These are phyloP conservation scores for Patella ulyssiponensis DNA, from an alignment of 2,888 invertebrate genomes.

Conservation along the genomic window DNA sequence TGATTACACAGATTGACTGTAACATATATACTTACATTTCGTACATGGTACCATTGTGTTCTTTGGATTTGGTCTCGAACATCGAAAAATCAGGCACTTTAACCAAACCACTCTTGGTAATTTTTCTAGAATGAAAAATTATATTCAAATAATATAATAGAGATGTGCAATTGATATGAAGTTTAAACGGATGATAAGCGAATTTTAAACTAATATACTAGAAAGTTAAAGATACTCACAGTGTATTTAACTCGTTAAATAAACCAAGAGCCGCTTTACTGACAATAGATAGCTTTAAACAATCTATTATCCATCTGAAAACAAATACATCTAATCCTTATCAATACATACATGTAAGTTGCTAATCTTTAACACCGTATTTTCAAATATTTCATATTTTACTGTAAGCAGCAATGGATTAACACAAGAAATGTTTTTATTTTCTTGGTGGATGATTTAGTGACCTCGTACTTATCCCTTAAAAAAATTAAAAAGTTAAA, in stretches of 20 bases:
- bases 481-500: too few relatives aligned
- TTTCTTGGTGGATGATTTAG: too few relatives aligned
- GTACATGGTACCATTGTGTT: slow-evolving; percentile 46
- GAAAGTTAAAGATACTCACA: slow-evolving; percentile 38
- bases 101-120: slow-evolving; percentile 49
- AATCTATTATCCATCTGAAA: slow-evolving; percentile 50
- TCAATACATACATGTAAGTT: too few relatives aligned
- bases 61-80: slow-evolving; percentile 45
- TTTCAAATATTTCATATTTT: too few relatives aligned
- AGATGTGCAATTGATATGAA: too few relatives aligned
- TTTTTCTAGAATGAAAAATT: slow-evolving; percentile 42
- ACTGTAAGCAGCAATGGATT: too few relatives aligned
- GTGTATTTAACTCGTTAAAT: slow-evolving; percentile 44
- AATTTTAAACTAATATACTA: background rate
- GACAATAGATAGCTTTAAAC: slow-evolving; percentile 38
- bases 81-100: slow-evolving; percentile 50
- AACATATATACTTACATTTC: slow-evolving; percentile 50
- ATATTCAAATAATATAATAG: too few relatives aligned
- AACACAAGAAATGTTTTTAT: too few relatives aligned
- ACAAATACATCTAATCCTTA: background rate
- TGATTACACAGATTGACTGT: too few relatives aligned
- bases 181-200: too few relatives aligned
- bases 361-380: too few relatives aligned
- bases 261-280: slow-evolving; percentile 45
- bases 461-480: too few relatives aligned